Evolutionary conservation across 2,888 invertebrate genomes (phyloP).

Genomic region (Diarsia rubi): DNA sequence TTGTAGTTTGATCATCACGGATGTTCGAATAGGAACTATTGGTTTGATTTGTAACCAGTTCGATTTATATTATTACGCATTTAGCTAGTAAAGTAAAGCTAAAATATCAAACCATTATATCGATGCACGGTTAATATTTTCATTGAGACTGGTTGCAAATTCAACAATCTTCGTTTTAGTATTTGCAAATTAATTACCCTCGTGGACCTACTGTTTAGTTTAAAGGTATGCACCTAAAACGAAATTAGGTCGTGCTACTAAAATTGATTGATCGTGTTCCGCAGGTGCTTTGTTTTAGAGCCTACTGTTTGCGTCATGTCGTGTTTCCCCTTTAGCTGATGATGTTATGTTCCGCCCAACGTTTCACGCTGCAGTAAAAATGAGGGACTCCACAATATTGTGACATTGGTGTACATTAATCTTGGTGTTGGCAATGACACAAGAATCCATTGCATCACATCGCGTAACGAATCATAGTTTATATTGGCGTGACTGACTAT

Average conservation of each 20-base stretch:
- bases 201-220: background rate
- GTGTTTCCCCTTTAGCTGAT: slow-evolving; percentile 15
- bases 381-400: slow-evolving; percentile 55
- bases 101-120: background rate
- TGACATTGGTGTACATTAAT: slow-evolving; percentile 67
- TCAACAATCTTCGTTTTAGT: background rate
- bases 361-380: slow-evolving; percentile 60
- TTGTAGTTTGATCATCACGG: slow-evolving; percentile 6
- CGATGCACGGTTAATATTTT: background rate
- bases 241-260: slow-evolving; percentile 32
- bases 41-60: background rate
- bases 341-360: slow-evolving; percentile 21
- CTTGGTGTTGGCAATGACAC: slow-evolving; percentile 70
- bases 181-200: background rate
- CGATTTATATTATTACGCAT: slow-evolving; percentile 2
- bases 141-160: background rate
- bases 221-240: slow-evolving; percentile 3
- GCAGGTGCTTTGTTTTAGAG: slow-evolving; percentile 28
- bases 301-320: slow-evolving; percentile 11
- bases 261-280: slow-evolving; percentile 28
- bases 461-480: slow-evolving; percentile 44
- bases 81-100: background rate
- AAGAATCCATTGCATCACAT: slow-evolving; percentile 75
- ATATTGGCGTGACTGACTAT: slow-evolving; percentile 46
- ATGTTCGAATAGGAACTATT: slow-evolving; percentile 9